Conservation (phyloP, 2,113 vertebrate species). For the Colaptes auratus region DNA sequence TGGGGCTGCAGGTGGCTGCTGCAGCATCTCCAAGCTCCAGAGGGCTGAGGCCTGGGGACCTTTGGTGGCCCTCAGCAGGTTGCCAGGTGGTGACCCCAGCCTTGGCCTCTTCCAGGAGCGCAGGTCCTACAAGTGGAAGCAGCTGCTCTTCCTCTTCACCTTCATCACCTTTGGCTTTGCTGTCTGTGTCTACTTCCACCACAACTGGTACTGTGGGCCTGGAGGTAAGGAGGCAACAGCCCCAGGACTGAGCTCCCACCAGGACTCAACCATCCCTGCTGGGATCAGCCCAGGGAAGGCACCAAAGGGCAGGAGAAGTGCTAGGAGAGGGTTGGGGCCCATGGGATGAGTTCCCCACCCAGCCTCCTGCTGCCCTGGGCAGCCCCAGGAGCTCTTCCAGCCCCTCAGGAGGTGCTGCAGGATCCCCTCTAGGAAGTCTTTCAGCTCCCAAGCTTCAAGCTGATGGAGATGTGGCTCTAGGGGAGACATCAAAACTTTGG, state of each 20-base stretch:
- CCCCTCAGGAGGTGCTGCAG: too few species aligned
- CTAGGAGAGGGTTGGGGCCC: rapidly evolving
- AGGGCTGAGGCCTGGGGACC: too few species aligned
- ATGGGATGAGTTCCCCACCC: rapidly evolving
- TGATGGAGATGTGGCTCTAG: too few species aligned
- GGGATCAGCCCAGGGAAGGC: rapidly evolving
- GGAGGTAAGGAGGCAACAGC: conserved; percentile 83
- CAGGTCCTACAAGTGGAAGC: conserved; percentile 87
- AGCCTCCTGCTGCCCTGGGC: too few species aligned
- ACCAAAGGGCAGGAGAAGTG: background rate
- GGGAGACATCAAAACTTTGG: too few species aligned
- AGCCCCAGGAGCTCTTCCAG: too few species aligned
- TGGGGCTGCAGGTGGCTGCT: background rate
- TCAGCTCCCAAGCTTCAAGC: too few species aligned
- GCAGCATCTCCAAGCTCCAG: background rate
- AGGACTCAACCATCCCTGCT: rapidly evolving
- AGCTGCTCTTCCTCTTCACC: conserved; percentile 87
- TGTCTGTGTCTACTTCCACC: conserved; percentile 85
- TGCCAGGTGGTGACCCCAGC: background rate
- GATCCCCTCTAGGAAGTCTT: too few species aligned
- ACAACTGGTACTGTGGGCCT: conserved; percentile 89
- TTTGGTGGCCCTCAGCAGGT: rapidly evolving
- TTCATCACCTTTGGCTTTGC: conserved; percentile 77
- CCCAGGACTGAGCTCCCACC: background rate
- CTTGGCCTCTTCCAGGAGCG: conserved; percentile 78